These are phyloP conservation scores for Calidris pygmaea DNA, from an alignment of 2,113 vertebrate species.

Conservation along the genomic window DNA sequence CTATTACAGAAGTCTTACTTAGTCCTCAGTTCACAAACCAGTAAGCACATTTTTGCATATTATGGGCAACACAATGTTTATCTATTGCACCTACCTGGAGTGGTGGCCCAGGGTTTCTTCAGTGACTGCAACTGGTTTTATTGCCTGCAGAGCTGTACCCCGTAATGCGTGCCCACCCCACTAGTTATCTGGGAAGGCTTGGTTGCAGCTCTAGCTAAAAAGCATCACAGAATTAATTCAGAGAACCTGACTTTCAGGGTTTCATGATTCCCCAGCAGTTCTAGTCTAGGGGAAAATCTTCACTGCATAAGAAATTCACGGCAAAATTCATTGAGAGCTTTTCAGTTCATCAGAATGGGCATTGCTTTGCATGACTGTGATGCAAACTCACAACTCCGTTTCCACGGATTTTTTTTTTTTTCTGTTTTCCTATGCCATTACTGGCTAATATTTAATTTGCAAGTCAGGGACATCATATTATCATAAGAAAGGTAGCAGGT, in stretches of 20 bases:
- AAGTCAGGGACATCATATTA: slow-evolving; percentile 45
- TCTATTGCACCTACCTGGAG: neutral
- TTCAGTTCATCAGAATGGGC: neutral
- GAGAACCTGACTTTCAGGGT: neutral
- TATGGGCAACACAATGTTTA: neutral
- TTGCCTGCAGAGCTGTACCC: neutral
- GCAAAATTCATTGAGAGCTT: neutral
- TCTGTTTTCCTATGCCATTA: neutral
- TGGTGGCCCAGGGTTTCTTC: neutral
- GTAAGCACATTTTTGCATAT: neutral
- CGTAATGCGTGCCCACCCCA: neutral
- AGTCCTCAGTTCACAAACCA: neutral
- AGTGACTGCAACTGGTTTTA: neutral
- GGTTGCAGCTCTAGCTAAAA: neutral
- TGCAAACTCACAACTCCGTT: neutral
- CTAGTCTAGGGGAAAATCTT: neutral
- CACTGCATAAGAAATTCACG: neutral
- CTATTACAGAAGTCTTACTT: neutral
- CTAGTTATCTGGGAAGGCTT: neutral
- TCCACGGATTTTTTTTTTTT: slow-evolving; percentile 1
- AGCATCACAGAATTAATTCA: neutral
- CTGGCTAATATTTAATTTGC: slow-evolving; percentile 27
- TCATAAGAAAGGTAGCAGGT: slow-evolving; percentile 62
- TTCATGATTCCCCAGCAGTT: neutral
- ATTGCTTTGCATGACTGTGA: neutral